A percentile compares a stretch with the other conserved stretches of the same genome.
Conservation (phyloP, 2,888 invertebrate species). For the Ferdinandea cuprea region DNA sequence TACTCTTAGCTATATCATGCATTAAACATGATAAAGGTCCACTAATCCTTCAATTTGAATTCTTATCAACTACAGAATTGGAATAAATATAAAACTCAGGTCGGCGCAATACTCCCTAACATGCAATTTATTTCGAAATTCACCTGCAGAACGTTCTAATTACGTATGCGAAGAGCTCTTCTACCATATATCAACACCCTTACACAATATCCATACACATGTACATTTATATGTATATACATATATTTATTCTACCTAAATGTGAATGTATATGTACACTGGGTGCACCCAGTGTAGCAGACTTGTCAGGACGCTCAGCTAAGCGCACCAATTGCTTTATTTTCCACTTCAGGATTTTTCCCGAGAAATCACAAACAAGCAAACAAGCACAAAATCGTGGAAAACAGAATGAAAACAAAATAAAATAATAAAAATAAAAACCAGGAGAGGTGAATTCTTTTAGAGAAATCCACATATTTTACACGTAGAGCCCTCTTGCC, state of each 20-base stretch:
- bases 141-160: constrained; percentile 43
- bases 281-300: constrained; percentile 3
- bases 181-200: constrained; percentile 46
- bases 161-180: constrained; percentile 45
- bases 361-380: constrained; percentile 45
- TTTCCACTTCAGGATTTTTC: constrained; percentile 43
- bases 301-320: constrained; percentile 42
- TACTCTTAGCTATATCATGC: not conserved
- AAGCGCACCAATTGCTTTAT: constrained; percentile 58
- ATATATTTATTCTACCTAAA: no score
- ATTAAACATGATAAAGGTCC: not conserved
- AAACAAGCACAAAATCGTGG: constrained; percentile 16
- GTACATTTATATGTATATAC: no score
- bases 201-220: not conserved
- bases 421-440: not conserved
- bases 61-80: constrained; percentile 8
- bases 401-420: constrained; percentile 4
- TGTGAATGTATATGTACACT: not conserved
- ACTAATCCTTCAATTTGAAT: constrained; percentile 21
- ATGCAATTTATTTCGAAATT: constrained; percentile 44
- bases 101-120: constrained; percentile 5
- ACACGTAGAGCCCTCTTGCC: constrained; percentile 13
- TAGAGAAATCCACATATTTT: constrained; percentile 19
- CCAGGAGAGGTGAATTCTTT: constrained; percentile 12
- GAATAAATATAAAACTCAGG: not conserved